Evolutionary conservation across 1,140 invertebrate genomes (phyloP), one percentile per base, ranked within the genome.

Genomic region (Macrotrachela quadricornifera): DNA sequence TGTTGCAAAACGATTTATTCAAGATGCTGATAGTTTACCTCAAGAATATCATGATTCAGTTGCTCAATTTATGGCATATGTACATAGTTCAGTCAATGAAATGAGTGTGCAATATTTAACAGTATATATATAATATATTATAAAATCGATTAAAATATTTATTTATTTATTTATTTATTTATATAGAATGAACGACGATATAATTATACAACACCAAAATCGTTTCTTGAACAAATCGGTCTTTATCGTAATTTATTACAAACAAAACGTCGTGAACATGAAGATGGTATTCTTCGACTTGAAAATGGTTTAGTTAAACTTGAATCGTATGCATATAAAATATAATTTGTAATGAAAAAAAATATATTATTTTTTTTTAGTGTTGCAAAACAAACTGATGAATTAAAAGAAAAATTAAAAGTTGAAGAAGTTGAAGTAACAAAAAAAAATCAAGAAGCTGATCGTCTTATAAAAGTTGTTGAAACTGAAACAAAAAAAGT

Each of bases 1-100:
- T 21, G 90, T 94, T 1, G 83, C 85, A 39, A 78, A 81, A 65
- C 77, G 80, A 60, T 94, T 92, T 67, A 70, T 95, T 45, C 76
- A 80, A 59, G 80, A 86, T 61, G 71, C 10, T 14, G 15, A 42
- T 6, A 13, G 15, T 42, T 13, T 42, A 42, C 12, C 12, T 6
- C 3, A 42, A 42, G 40, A 13, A 15, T 42, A 42, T 15, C 13
- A 13, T 4, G 12, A 13, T 42, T 14, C 13, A 4, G 17, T 44
- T 18, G 21, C 49, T 4, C 2, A 42, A 44, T 40, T 50, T 16
- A 50, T 50, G 49, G 36, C 21, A 4, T 41, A 38, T 43, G 49
- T 18, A 4, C 49, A 50, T 36, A 16, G 17, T 30, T 30, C 21
- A 30, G 21, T 30, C 3, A 30, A 30, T 30, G 21, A 30, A 2